Percentiles rank a stretch among this genome's conserved stretches.
phyloP scores from a whole-genome alignment of 2,888 invertebrate species.

The Chymomyza fuscimana region DNA sequence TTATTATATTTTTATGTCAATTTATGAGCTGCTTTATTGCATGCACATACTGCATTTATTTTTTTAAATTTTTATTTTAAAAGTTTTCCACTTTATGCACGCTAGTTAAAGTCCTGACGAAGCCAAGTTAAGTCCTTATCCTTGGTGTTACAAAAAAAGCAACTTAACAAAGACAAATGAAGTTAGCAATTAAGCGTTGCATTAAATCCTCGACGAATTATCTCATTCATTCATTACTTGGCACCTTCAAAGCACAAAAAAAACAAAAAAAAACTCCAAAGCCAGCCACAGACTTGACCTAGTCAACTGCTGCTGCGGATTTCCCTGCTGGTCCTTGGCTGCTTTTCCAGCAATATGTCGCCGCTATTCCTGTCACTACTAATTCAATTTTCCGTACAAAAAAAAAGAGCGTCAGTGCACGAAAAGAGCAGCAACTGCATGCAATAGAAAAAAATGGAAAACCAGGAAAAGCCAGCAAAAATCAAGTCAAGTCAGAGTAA shows the following conservation, averaged over 20 bases:
- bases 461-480: neutral
- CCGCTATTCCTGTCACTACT: constrained; percentile 32
- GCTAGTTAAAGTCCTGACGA: neutral
- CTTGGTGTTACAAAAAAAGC: neutral
- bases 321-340: neutral
- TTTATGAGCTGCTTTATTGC: neutral
- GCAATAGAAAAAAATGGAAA: constrained; percentile 58
- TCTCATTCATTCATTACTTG: constrained; percentile 35
- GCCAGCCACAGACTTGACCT: constrained; percentile 53
- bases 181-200: constrained; percentile 1
- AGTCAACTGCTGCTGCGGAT: constrained; percentile 48
- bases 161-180: neutral
- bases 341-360: constrained; percentile 34
- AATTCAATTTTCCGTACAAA: constrained; percentile 62
- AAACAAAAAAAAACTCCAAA: neutral
- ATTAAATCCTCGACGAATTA: constrained; percentile 33
- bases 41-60: neutral
- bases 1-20: neutral
- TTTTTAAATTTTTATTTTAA: neutral
- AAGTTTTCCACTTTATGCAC: too few species aligned
- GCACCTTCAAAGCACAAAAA: neutral
- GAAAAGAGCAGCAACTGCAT: constrained; percentile 13
- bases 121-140: neutral
- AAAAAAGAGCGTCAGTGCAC: constrained; percentile 16
- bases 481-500: neutral